Conservation (phyloP, 2,888 invertebrate genomes). For the Diachrysia chrysitis region DNA sequence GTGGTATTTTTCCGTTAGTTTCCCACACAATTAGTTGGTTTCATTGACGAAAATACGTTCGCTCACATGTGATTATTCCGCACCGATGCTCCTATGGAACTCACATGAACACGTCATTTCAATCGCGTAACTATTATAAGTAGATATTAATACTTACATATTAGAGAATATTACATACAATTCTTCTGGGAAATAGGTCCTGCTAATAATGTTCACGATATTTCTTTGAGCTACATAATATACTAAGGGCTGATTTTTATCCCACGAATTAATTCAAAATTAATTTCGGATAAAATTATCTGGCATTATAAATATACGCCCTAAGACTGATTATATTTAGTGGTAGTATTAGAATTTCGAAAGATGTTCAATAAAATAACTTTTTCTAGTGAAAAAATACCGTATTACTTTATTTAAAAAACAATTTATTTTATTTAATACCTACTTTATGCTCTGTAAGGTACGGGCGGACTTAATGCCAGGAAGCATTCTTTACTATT, state of each 20-base stretch:
- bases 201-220: constrained; percentile 25
- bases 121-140: constrained; percentile 3
- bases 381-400: no score
- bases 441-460: no score
- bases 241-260: no score
- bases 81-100: constrained; percentile 16
- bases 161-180: constrained; percentile 28
- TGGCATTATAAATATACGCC: no score
- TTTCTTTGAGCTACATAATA: constrained; percentile 8
- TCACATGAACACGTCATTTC: neutral
- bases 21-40: neutral
- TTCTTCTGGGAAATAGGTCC: constrained; percentile 35
- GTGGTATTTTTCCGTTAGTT: neutral
- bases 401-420: no score
- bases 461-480: no score
- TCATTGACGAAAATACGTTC: neutral
- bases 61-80: constrained; percentile 14
- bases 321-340: no score
- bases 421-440: no score
- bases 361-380: neutral
- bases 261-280: no score
- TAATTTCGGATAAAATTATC: no score
- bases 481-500: no score
- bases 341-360: no score
- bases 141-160: constrained; percentile 26